A percentile compares a stretch with the other conserved stretches of the same genome.
Conservation (phyloP, 2,113 vertebrate genomes). For the Dicentrarchus labrax region DNA sequence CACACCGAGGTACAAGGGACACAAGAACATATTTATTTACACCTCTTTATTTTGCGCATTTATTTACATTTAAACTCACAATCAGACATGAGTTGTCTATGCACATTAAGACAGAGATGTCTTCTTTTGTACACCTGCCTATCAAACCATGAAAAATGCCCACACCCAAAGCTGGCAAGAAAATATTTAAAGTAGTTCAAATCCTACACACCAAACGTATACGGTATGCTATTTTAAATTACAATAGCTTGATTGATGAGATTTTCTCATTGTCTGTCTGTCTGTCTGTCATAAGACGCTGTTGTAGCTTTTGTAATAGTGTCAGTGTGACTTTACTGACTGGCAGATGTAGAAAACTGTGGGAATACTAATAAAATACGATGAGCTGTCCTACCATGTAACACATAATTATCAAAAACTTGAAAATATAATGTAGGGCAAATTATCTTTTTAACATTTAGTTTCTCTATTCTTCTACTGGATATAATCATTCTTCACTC, state of each 20-base stretch:
- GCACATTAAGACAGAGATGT: neutral
- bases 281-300: neutral
- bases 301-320: neutral
- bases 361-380: neutral
- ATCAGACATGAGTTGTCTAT: neutral
- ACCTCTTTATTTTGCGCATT: no score
- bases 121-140: neutral
- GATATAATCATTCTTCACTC: neutral
- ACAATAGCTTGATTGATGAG: neutral
- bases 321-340: neutral
- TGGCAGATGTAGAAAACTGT: neutral
- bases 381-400: neutral
- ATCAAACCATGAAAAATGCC: neutral
- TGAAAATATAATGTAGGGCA: neutral
- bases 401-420: neutral
- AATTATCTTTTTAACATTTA: neutral
- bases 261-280: neutral
- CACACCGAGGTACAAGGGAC: constrained; percentile 86
- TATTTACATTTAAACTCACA: neutral
- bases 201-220: neutral
- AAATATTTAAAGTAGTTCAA: neutral
- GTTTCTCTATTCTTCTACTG: neutral
- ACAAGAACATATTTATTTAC: neutral
- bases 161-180: neutral
- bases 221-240: neutral